Percentiles rank a stretch among this genome's conserved stretches.
Evolutionary conservation across 2,797 vertebrate genomes (phyloP).

Genomic region (Melanotaenia pygmaea): DNA sequence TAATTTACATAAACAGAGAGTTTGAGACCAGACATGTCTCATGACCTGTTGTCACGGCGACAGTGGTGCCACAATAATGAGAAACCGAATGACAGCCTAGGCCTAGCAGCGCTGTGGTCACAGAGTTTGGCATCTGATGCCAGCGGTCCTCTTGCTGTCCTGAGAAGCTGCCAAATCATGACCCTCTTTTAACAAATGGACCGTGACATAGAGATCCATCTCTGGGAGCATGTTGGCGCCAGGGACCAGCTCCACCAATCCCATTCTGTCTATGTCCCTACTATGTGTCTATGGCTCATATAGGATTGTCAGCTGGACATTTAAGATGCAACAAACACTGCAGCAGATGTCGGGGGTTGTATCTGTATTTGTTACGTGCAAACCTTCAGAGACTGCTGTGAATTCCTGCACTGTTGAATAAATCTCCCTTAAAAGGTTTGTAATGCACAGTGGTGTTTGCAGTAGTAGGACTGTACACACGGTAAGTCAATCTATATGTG

Average conservation of each 20-base stretch:
- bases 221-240: constrained; percentile 46
- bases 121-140: constrained; percentile 31
- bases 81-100: constrained; percentile 30
- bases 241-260: constrained; percentile 1
- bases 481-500: too few species aligned
- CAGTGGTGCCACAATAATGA: constrained; percentile 46
- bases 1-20: constrained; percentile 17
- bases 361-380: background rate
- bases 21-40: constrained; percentile 37
- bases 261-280: constrained; percentile 27
- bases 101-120: constrained; percentile 39
- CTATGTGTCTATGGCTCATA: constrained; percentile 16
- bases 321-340: constrained; percentile 36
- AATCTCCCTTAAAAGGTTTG: background rate
- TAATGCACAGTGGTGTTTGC: background rate
- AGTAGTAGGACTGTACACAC: too few species aligned
- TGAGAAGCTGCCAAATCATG: constrained; percentile 55
- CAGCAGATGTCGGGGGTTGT: constrained; percentile 49
- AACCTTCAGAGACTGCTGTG: background rate
- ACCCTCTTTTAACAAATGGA: constrained; percentile 57
- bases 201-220: constrained; percentile 51
- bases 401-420: constrained; percentile 6
- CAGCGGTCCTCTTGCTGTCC: constrained; percentile 47
- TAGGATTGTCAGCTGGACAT: constrained; percentile 45
- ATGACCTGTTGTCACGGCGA: constrained; percentile 31